Evolutionary conservation across 2,113 vertebrate species (phyloP).

Genomic region (Mastomys coucha): DNA sequence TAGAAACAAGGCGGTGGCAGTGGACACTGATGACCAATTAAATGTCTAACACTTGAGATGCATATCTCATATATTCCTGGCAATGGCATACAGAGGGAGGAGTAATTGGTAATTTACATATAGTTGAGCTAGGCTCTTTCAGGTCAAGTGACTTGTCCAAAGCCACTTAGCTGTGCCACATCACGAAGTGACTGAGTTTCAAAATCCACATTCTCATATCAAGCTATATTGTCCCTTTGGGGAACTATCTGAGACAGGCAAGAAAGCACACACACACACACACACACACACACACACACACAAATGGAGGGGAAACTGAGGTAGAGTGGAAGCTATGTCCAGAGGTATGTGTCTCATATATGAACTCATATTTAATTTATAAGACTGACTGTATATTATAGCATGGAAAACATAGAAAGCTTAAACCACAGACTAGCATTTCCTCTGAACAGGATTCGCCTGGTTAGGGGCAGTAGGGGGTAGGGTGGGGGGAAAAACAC

Average conservation of each 20-base stretch:
- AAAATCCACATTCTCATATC: background rate
- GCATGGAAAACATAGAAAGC: background rate
- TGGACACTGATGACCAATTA: background rate
- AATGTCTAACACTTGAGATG: background rate
- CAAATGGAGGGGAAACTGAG: background rate
- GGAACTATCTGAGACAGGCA: background rate
- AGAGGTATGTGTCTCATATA: background rate
- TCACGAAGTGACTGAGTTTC: background rate
- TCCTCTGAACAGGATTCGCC: slow-evolving; percentile 18
- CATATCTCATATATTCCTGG: background rate
- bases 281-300: background rate
- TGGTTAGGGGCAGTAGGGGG: background rate
- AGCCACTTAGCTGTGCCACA: background rate
- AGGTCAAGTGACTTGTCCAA: slow-evolving; percentile 5
- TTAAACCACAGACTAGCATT: too few species aligned
- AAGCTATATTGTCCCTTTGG: background rate
- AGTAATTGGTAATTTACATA: background rate
- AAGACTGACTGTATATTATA: background rate
- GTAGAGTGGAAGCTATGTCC: background rate
- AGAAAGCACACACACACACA: background rate
- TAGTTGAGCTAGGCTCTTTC: background rate
- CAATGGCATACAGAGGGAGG: background rate
- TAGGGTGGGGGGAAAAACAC: rapidly evolving
- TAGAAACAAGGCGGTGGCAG: background rate
- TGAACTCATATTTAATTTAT: background rate